Base-by-base conservation (phyloP, 2,888 invertebrate genomes). In the Plebejus melissa region DNA sequence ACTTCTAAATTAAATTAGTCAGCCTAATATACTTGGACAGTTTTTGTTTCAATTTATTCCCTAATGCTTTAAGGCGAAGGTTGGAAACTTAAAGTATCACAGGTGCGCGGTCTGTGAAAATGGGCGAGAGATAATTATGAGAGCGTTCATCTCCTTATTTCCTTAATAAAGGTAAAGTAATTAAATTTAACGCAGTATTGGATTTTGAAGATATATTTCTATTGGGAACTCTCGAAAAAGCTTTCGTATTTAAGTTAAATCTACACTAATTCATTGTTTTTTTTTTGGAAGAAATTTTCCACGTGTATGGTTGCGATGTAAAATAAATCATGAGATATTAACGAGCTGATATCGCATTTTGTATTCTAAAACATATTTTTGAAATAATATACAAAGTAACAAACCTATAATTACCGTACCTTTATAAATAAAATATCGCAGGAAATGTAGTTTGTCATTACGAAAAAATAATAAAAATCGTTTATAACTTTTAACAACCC, bases 111-210 rank as follows among this genome's bases (percentile, higher is more conserved):
- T 72, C 46, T 28, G 50, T 16, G 72, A 50, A 54, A 72, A 72
- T 54, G 72, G 46, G 72, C 72, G 72, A 72, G 50, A 72, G 54
- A 72, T 72, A 72, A 72, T 72, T 36, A 72, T 72, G 72, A 72
- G 72, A 28, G 7, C 54, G 72, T 72, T 72, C 72, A 16, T 72
- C 72, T 72, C 50, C 72, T 36, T 72, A 16, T 72, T 54, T 72
- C 50, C 72, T 36, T 72, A 72, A 54, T 72, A 32, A 72, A 72
- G 50, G 50, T 72, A 54, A 72, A 54, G 50, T 72, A 72, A 72
- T 72, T 72, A 72, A 50, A 72, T 71, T 71, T 71, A 41, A 71
- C 71, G 50, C 32, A 28, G 71, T 50, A 72, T 72, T 50, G 50
- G 41, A 71, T 71, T 46, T 28, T 71, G 41, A 28, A 71, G 71